Percentiles rank a stretch among this genome's conserved stretches.
Evolutionary conservation across 2,888 invertebrate genomes (phyloP).

Genomic region (Sericinus montela): DNA sequence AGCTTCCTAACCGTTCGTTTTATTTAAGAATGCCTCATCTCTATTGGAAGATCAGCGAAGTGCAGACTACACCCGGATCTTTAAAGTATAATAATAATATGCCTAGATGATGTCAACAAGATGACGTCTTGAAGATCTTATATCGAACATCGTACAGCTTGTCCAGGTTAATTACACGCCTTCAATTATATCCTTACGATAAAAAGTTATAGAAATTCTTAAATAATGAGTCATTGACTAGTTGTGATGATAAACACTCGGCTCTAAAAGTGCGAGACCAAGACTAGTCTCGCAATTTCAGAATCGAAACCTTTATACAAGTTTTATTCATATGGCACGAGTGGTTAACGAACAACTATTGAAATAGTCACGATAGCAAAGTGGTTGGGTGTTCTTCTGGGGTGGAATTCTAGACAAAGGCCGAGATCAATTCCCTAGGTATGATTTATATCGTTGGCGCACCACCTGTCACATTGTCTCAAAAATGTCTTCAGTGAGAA

Average conservation of each 20-base stretch:
- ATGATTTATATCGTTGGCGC: too few relatives aligned
- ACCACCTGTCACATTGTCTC: too few relatives aligned
- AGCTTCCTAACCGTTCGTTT: slow-evolving; percentile 15
- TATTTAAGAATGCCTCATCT: slow-evolving; percentile 13
- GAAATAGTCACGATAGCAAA: too few relatives aligned
- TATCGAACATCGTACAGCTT: slow-evolving; percentile 28
- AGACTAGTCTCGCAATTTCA: too few relatives aligned
- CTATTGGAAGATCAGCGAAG: slow-evolving; percentile 39
- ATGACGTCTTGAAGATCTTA: slow-evolving; percentile 47
- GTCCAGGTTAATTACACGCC: slow-evolving; percentile 14
- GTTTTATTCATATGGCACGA: too few relatives aligned
- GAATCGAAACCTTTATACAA: too few relatives aligned
- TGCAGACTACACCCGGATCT: slow-evolving; percentile 54
- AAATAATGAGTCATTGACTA: slow-evolving; percentile 5
- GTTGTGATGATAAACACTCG: not conserved
- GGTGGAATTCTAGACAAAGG: too few relatives aligned
- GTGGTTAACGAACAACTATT: too few relatives aligned
- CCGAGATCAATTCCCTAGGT: too few relatives aligned
- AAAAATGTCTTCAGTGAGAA: too few relatives aligned
- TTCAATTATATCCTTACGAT: slow-evolving; percentile 10
- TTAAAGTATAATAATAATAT: slow-evolving; percentile 33
- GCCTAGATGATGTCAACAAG: slow-evolving; percentile 65
- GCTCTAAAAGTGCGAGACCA: too few relatives aligned
- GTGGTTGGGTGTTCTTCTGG: too few relatives aligned
- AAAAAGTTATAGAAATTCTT: slow-evolving; percentile 7